Percentiles rank a stretch among this genome's conserved stretches.
Evolutionary conservation across 1,140 invertebrate genomes (phyloP).

Genomic region (Platorchestia sp.): DNA sequence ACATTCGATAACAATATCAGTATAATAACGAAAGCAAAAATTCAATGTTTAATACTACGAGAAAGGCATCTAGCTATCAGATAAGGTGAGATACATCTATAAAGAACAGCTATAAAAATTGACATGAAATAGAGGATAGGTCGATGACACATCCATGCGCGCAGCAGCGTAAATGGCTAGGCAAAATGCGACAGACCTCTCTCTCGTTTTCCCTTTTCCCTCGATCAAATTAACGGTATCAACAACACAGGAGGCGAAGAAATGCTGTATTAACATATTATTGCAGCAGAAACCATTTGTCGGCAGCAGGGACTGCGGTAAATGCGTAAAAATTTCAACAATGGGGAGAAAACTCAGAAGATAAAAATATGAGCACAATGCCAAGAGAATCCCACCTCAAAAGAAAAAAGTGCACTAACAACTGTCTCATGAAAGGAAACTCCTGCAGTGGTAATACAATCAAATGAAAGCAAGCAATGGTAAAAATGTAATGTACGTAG

Average conservation of each 20-base stretch:
- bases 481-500: not conserved
- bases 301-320: not conserved
- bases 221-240: not conserved
- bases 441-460: conserved; percentile 23
- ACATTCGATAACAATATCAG: not conserved
- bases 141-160: not conserved
- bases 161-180: conserved; percentile 17
- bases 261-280: not conserved
- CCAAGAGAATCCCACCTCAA: not conserved
- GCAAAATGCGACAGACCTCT: conserved; percentile 47
- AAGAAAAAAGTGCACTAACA: conserved; percentile 9
- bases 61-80: not conserved
- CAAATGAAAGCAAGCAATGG: conserved; percentile 25
- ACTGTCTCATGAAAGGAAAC: not conserved
- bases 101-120: not conserved
- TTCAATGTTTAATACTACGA: conserved; percentile 2
- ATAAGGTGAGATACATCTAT: conserved; percentile 22
- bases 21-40: not conserved
- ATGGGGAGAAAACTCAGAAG: not conserved
- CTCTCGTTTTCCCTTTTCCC: not conserved
- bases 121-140: conserved; percentile 21
- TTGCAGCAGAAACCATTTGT: conserved; percentile 21
- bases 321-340: not conserved
- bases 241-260: conserved; percentile 29
- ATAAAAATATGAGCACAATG: not conserved